These are phyloP conservation scores for Hoplostethus mediterraneus DNA, from an alignment of 2,797 vertebrate genomes.

Conservation along the genomic window DNA sequence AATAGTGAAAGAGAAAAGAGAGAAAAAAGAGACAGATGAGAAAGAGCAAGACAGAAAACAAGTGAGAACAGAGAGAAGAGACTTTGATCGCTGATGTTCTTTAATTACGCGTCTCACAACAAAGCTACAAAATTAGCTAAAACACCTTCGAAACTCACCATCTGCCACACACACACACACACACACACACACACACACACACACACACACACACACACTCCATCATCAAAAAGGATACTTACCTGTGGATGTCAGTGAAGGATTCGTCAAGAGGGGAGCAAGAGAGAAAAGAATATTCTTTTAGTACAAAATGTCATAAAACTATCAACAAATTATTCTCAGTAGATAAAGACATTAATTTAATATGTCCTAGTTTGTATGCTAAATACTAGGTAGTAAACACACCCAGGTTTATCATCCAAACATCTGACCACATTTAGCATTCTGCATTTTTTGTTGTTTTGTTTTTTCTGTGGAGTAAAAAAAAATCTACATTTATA, in stretches of 20 bases:
- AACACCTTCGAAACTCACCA: not conserved
- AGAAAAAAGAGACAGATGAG: slow-evolving; percentile 1
- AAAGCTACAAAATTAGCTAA: slow-evolving; percentile 27
- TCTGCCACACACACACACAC: not conserved
- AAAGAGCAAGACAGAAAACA: slow-evolving; percentile 8
- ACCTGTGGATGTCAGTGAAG: slow-evolving; percentile 58
- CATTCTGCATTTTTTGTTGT: too few species aligned
- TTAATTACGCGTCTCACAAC: slow-evolving; percentile 33
- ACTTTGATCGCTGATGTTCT: slow-evolving; percentile 4
- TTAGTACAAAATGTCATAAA: slow-evolving; percentile 32
- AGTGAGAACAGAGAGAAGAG: slow-evolving; percentile 7
- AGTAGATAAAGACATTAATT: too few species aligned
- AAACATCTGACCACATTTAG: too few species aligned
- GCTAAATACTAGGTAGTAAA: too few species aligned
- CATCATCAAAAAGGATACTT: slow-evolving; percentile 53
- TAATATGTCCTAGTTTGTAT: too few species aligned
- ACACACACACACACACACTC: slow-evolving; percentile 13
- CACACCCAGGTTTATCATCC: too few species aligned
- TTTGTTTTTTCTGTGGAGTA: too few species aligned
- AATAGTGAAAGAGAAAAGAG: slow-evolving; percentile 10
- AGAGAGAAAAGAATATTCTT: slow-evolving; percentile 15
- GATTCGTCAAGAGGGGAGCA: slow-evolving; percentile 33
- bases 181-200: slow-evolving; percentile 12
- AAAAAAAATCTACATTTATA: too few species aligned
- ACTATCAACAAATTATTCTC: slow-evolving; percentile 18